phyloP scores from a whole-genome alignment of 2,797 vertebrate genomes.

The Macrochelys suwanniensis region DNA sequence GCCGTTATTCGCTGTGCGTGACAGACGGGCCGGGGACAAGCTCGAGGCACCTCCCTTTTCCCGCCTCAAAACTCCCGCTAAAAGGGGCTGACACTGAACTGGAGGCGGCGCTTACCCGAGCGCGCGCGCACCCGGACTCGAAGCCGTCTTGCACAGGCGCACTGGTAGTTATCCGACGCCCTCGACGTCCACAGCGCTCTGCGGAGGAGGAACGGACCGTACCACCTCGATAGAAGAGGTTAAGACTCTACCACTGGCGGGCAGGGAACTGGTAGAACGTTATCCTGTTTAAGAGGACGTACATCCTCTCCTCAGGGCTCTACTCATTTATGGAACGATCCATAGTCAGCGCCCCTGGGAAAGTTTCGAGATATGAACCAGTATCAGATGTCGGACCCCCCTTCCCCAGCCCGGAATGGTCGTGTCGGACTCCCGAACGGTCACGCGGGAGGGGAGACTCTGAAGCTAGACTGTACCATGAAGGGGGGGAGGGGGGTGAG shows the following conservation, averaged over 20 bases:
- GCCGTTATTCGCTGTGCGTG: not conserved
- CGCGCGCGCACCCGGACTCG: too few species aligned
- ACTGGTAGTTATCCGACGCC: too few species aligned
- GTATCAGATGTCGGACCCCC: not conserved
- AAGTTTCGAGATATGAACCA: not conserved
- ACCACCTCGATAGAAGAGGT: not conserved
- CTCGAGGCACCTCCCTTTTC: not conserved
- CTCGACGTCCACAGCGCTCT: too few species aligned
- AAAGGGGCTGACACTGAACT: too few species aligned
- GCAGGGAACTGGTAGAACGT: fast-evolving
- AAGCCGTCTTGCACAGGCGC: not conserved
- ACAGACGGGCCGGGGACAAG: too few species aligned
- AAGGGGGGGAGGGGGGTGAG: fast-evolving
- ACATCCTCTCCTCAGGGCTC: too few species aligned
- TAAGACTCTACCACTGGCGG: not conserved
- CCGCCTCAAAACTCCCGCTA: not conserved
- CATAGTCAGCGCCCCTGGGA: not conserved
- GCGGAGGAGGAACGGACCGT: not conserved
- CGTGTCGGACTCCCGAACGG: not conserved
- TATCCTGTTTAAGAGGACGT: too few species aligned
- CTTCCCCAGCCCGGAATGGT: not conserved
- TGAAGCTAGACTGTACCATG: not conserved
- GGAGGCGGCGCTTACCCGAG: fast-evolving
- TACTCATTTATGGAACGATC: not conserved
- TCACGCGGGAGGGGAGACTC: not conserved